Base-by-base conservation (phyloP, 2,888 invertebrate genomes). In the Ecliptopera silaceata region DNA sequence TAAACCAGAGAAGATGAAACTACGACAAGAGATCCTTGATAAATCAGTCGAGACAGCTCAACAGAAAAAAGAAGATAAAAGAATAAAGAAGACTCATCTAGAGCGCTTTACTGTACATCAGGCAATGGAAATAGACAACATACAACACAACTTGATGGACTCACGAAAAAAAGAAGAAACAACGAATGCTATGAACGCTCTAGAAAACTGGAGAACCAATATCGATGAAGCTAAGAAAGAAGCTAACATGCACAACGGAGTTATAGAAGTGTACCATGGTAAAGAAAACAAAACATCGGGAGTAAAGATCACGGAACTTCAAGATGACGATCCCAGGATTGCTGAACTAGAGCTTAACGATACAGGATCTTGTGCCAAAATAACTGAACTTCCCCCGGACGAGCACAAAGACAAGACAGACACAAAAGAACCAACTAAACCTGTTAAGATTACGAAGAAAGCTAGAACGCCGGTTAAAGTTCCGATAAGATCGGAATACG, bases 131-230 rank as follows among this genome's bases (percentile, higher is more conserved):
- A 82, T 90, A 58, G 92, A 92, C 51, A 76, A 66, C 0, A 82
- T 84, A 63, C 93, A 93, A 43, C 92, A 94, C 60, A 80, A 92
- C 36, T 74, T 92, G 63, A 95, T 96, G 82, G 93, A 95, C 56
- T 77, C 84, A 0, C 90, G 94, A 44, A 93, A 93, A 72, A 92
- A 94, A 63, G 75, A 79, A 0, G 94, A 95, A 75, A 92, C 94
- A 63, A 84, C 88, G 43, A 91, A 91, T 71, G 95, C 95, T 2
- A 93, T 95, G 88, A 88, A 92, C 0, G 93, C 95, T 62, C 81
- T 96, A 38, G 93, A 95, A 71, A 84, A 92, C 52, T 95, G 93
- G 93, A 86, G 92, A 66, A 67, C 72, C 3, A 73, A 74, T 38
- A 64, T 72, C 1, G 17, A 58, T 53, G n/a, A 62, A 45, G 66